A percentile compares a stretch with the other conserved stretches of the same genome.
Conservation (phyloP, 2,888 invertebrate species). For the Cartodere bifasciata region DNA sequence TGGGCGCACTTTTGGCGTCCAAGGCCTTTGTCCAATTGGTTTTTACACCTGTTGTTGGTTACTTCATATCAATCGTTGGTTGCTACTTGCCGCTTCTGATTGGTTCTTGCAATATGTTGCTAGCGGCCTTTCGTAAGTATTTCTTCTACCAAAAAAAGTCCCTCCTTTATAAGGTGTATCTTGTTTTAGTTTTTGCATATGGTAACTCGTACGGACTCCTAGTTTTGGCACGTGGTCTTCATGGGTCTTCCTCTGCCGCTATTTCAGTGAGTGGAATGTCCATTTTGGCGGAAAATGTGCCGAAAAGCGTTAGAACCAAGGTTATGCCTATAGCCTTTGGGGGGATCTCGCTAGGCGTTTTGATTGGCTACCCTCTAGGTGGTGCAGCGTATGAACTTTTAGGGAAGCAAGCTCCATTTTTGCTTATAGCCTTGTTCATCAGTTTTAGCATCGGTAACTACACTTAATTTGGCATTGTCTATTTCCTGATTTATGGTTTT, state of each 20-base stretch:
- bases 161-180: constrained; percentile 1
- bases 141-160: neutral
- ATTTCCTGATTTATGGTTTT: no score
- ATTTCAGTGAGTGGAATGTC: constrained; percentile 73
- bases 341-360: constrained; percentile 67
- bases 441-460: constrained; percentile 40
- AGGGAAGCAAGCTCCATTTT: constrained; percentile 63
- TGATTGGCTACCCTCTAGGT: constrained; percentile 72
- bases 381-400: constrained; percentile 63
- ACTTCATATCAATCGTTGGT: constrained; percentile 50
- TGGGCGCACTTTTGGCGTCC: constrained; percentile 57
- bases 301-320: constrained; percentile 44
- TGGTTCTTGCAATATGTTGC: constrained; percentile 53
- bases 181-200: constrained; percentile 72
- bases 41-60: constrained; percentile 63
- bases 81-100: constrained; percentile 54
- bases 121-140: constrained; percentile 54
- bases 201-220: constrained; percentile 56
- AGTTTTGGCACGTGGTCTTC: constrained; percentile 61
- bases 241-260: constrained; percentile 71
- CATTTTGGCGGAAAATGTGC: constrained; percentile 51
- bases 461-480: no score
- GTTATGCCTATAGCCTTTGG: constrained; percentile 75
- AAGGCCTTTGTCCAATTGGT: constrained; percentile 71
- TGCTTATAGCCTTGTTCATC: constrained; percentile 50